phyloP scores from a whole-genome alignment of 2,113 vertebrate species.

The Poicephalus meyeri region DNA sequence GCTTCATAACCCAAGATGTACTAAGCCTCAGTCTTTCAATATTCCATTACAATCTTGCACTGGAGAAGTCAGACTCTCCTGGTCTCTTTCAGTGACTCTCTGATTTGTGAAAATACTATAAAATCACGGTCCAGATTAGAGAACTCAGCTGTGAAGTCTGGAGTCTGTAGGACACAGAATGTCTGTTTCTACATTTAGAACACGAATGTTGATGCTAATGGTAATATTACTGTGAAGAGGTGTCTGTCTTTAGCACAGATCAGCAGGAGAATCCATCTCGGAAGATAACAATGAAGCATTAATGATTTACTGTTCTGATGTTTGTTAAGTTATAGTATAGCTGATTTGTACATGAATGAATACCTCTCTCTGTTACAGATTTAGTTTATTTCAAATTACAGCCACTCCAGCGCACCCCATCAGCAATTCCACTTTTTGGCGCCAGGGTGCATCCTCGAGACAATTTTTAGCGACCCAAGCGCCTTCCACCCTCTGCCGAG shows the following conservation, averaged over 20 bases:
- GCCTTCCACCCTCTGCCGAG: not conserved
- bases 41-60: not conserved
- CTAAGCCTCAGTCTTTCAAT: not conserved
- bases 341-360: not conserved
- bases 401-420: not conserved
- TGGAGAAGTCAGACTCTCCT: not conserved
- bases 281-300: not conserved
- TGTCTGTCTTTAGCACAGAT: not conserved
- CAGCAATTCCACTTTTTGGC: not conserved
- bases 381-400: not conserved
- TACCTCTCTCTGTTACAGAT: not conserved
- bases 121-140: not conserved
- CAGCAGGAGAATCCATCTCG: not conserved
- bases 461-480: not conserved
- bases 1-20: not conserved
- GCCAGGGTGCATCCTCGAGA: not conserved
- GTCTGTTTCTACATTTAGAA: not conserved
- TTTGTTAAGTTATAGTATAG: not conserved
- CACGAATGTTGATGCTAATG: not conserved
- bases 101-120: not conserved
- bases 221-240: not conserved
- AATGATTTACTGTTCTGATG: not conserved
- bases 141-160: conserved; percentile 14
- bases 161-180: not conserved
- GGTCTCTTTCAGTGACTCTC: not conserved